These are phyloP conservation scores for Coendou prehensilis DNA, from an alignment of 2,797 vertebrate genomes.

Conservation along the genomic window DNA sequence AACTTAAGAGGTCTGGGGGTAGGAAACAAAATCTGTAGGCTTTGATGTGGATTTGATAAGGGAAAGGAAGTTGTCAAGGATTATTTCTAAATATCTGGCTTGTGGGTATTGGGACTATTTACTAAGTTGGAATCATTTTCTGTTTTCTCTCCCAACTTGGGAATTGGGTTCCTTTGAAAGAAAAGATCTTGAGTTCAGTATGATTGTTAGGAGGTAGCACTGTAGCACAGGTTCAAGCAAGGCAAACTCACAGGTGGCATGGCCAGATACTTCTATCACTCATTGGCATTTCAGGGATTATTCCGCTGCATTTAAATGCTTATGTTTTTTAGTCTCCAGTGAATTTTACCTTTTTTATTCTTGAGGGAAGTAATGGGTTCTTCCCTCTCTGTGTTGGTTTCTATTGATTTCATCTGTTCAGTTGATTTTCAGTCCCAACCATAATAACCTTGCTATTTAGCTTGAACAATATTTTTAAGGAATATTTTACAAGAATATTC, in stretches of 20 bases:
- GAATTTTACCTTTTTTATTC: neutral
- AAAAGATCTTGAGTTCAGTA: neutral
- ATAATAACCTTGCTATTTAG: neutral
- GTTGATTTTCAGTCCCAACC: neutral
- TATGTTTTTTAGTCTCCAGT: neutral
- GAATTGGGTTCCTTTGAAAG: neutral
- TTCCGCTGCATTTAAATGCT: neutral
- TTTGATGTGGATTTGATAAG: neutral
- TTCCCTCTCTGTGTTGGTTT: neutral
- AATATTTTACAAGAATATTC: neutral
- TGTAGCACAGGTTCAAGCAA: neutral
- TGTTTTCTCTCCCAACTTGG: neutral
- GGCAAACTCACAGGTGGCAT: neutral
- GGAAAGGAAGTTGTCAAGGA: neutral
- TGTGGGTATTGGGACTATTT: neutral
- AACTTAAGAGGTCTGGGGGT: neutral
- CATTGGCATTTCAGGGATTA: neutral
- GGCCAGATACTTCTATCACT: neutral
- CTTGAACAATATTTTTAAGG: neutral
- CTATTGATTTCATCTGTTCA: neutral
- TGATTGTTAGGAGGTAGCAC: neutral
- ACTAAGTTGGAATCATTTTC: neutral
- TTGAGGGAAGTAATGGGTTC: neutral
- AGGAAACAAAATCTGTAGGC: neutral
- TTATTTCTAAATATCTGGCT: neutral